Evolutionary conservation across 2,888 invertebrate species (phyloP).

Genomic region (Drosophila melanosoma): DNA sequence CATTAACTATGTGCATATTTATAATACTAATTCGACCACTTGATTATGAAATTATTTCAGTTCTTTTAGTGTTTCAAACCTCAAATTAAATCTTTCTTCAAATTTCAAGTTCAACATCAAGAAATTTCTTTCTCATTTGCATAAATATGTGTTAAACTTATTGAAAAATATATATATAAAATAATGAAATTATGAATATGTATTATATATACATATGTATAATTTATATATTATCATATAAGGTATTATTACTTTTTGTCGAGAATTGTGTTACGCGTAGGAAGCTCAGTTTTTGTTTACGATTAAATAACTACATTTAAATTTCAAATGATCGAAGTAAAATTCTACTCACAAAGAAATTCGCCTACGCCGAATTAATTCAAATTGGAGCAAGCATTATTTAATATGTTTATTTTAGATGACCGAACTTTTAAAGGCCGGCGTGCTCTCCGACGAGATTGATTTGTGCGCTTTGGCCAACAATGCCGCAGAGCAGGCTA

Average conservation of each 20-base stretch:
- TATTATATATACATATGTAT: not conserved
- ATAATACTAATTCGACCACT: constrained; percentile 1
- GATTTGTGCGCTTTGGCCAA: constrained; percentile 93
- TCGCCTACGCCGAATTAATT: constrained; percentile 34
- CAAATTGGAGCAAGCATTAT: constrained; percentile 29
- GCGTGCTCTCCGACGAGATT: constrained; percentile 93
- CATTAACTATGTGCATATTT: constrained; percentile 25
- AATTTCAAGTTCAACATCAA: constrained; percentile 41
- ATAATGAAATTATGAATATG: no score
- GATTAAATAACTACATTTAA: not conserved
- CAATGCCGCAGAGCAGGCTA: constrained; percentile 96
- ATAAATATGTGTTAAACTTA: not conserved
- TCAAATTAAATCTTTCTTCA: not conserved
- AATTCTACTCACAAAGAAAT: constrained; percentile 15
- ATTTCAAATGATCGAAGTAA: not conserved
- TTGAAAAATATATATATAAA: not conserved
- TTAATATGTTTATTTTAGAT: constrained; percentile 86
- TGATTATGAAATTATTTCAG: constrained; percentile 21
- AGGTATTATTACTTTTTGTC: not conserved
- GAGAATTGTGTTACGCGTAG: not conserved
- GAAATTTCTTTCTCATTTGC: not conserved
- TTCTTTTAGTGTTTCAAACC: constrained; percentile 3
- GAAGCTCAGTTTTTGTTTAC: not conserved
- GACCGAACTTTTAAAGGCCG: constrained; percentile 94
- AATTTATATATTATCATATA: not conserved